phyloP scores from a whole-genome alignment of 2,797 vertebrate species.

The Leptoclinus maculatus region DNA sequence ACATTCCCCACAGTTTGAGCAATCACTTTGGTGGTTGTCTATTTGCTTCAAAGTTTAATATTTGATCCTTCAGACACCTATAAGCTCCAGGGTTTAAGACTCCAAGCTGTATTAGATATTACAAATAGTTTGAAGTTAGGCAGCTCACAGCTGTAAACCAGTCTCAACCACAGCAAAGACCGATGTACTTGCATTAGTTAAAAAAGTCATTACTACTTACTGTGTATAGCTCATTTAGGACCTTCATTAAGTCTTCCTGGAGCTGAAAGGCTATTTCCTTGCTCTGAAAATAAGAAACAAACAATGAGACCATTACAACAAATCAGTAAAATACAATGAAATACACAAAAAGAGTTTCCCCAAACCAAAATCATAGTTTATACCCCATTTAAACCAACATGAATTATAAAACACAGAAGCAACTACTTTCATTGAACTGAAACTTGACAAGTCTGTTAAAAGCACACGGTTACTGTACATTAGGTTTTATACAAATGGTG shows the following conservation, averaged over 20 bases:
- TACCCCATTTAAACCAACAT: conserved; percentile 8
- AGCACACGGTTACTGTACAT: neutral
- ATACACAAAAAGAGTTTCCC: neutral
- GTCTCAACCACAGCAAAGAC: conserved; percentile 9
- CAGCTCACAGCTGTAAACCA: conserved; percentile 6
- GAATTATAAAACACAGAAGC: neutral
- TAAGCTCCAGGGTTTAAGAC: conserved; percentile 13
- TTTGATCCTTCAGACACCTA: conserved; percentile 13
- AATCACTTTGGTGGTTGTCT: neutral
- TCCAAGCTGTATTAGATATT: neutral
- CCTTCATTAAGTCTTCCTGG: conserved; percentile 99
- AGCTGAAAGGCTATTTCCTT: conserved; percentile 99
- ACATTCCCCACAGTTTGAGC: neutral
- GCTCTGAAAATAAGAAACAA: conserved; percentile 86
- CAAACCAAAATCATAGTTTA: neutral
- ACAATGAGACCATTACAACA: conserved; percentile 24
- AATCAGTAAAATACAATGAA: neutral
- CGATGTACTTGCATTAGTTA: conserved; percentile 23
- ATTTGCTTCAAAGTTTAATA: conserved; percentile 6
- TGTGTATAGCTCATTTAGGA: conserved; percentile 98
- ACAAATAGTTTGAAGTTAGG: neutral
- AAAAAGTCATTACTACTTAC: conserved; percentile 84
- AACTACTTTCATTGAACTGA: conserved; percentile 4
- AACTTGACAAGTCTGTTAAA: conserved; percentile 9
- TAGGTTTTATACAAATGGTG: neutral